phyloP scores from a whole-genome alignment of 1,140 invertebrate species.

The Leptinotarsa undecemlineata region DNA sequence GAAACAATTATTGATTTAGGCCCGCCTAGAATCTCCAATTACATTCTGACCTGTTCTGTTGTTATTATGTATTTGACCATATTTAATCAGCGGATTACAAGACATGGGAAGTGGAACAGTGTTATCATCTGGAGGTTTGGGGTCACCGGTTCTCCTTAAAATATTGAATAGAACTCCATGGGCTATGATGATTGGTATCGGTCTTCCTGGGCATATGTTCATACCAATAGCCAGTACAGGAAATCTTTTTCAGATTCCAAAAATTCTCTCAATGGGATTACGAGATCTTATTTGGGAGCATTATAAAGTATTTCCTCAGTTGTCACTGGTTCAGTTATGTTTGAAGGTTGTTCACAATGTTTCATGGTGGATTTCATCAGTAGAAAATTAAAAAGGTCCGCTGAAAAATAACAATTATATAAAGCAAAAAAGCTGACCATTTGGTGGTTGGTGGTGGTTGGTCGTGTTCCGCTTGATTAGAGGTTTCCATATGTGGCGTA shows the following conservation, averaged over 20 bases:
- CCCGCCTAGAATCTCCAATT: too few relatives aligned
- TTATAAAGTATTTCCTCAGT: neutral
- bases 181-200: neutral
- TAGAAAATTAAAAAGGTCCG: too few relatives aligned
- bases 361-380: too few relatives aligned
- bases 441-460: too few relatives aligned
- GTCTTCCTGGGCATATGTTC: constrained; percentile 4
- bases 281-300: neutral
- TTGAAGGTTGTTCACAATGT: too few relatives aligned
- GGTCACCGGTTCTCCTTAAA: neutral
- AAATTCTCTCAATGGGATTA: neutral
- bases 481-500: too few relatives aligned
- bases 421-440: too few relatives aligned
- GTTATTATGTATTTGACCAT: too few relatives aligned
- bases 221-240: neutral
- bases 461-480: too few relatives aligned
- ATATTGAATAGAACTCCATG: neutral
- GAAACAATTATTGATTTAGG: too few relatives aligned
- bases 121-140: neutral
- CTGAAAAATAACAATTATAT: too few relatives aligned
- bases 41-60: too few relatives aligned
- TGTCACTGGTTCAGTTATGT: neutral
- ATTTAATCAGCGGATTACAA: neutral
- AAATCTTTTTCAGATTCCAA: neutral
- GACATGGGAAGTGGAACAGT: neutral